These are phyloP conservation scores for Hemibagrus wyckioides DNA, from an alignment of 2,113 vertebrate genomes.

Conservation along the genomic window DNA sequence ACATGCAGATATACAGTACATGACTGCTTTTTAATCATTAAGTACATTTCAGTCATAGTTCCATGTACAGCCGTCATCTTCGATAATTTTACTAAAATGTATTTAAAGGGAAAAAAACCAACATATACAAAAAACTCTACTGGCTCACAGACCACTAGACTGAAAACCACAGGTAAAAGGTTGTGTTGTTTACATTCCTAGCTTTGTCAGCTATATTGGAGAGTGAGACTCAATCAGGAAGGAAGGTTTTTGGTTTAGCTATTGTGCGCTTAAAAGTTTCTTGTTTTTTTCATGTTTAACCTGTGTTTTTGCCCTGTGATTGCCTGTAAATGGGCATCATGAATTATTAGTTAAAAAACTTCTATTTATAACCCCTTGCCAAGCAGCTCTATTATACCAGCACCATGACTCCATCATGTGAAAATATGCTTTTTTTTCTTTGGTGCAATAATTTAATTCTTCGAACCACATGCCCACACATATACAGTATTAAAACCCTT, in stretches of 20 bases:
- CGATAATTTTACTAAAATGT: neutral
- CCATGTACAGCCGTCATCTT: neutral
- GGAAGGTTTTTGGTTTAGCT: neutral
- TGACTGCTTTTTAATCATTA: neutral
- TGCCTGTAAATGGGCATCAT: neutral
- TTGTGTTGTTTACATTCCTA: neutral
- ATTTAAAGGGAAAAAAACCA: neutral
- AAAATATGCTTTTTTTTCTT: neutral
- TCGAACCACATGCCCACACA: neutral
- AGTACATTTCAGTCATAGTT: neutral
- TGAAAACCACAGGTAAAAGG: neutral
- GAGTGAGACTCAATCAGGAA: neutral
- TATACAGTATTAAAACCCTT: conserved; percentile 49
- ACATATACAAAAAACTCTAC: neutral
- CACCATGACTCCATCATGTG: neutral
- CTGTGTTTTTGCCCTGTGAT: neutral
- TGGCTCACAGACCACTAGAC: neutral
- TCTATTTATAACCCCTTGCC: neutral
- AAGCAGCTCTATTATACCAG: neutral
- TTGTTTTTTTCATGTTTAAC: neutral
- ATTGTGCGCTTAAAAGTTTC: neutral
- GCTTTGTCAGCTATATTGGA: neutral
- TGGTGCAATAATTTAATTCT: conserved; percentile 4
- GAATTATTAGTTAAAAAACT: neutral
- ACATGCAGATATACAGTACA: neutral